Conservation (phyloP, 1,140 invertebrate genomes). For the Conus ventricosus region DNA sequence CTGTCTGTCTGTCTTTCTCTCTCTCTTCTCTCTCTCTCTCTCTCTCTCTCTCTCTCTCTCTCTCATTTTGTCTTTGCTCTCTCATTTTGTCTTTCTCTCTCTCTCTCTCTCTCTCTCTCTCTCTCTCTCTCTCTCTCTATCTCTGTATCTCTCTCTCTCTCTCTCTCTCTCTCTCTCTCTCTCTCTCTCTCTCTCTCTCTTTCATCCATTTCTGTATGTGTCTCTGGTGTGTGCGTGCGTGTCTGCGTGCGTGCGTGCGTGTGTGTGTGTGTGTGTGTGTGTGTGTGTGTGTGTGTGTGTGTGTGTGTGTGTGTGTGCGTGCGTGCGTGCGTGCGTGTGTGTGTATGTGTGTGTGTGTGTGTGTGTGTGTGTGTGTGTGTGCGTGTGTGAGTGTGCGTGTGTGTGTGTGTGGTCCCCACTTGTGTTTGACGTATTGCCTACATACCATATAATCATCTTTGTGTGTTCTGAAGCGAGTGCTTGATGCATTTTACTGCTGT, state of each 20-base stretch:
- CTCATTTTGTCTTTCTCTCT: no score
- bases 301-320: no score
- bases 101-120: not conserved
- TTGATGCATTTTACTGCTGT: not conserved
- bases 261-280: not conserved
- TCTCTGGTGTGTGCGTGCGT: no score
- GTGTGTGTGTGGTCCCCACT: conserved; percentile 5
- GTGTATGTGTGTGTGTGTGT: not conserved
- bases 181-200: not conserved
- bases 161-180: no score
- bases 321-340: not conserved
- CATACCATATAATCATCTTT: not conserved
- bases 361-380: no score
- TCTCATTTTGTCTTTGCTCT: no score
- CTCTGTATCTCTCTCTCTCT: no score
- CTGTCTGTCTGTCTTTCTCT: no score
- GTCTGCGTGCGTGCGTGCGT: not conserved
- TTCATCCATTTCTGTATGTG: not conserved
- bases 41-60: no score
- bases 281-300: not conserved
- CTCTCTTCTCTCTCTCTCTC: no score
- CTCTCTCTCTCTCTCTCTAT: not conserved
- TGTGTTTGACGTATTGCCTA: conserved; percentile 3
- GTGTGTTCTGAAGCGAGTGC: not conserved
- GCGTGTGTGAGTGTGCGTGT: no score